These are phyloP conservation scores for Notolepis coatsorum DNA, from an alignment of 2,797 vertebrate species.

Conservation along the genomic window DNA sequence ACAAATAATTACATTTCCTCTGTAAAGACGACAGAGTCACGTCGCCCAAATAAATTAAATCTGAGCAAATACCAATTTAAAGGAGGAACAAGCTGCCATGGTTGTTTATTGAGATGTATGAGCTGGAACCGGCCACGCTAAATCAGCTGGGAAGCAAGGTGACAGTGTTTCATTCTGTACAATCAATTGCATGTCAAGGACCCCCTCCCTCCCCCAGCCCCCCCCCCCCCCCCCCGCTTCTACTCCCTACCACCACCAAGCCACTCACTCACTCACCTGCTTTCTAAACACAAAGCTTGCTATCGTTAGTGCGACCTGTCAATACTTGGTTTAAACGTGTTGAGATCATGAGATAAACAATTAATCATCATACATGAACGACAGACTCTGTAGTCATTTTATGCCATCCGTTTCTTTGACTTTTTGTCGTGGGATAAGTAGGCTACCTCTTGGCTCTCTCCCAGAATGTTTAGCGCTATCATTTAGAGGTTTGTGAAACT, in stretches of 20 bases:
- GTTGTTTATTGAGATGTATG: constrained; percentile 61
- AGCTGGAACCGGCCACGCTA: constrained; percentile 31
- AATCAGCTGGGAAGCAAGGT: constrained; percentile 48
- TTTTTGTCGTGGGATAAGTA: not conserved
- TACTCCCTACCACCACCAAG: too few relatives aligned
- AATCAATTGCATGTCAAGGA: not conserved
- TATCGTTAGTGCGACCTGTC: constrained; percentile 1
- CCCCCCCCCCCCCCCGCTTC: not conserved
- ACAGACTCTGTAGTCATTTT: not conserved
- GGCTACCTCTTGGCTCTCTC: not conserved
- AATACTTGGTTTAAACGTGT: not conserved
- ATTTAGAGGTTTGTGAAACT: constrained; percentile 2
- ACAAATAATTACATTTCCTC: constrained; percentile 52
- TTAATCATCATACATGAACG: not conserved
- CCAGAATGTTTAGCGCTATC: constrained; percentile 9
- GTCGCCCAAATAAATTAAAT: constrained; percentile 47
- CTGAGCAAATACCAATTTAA: constrained; percentile 47
- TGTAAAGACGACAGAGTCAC: constrained; percentile 22
- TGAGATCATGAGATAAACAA: not conserved
- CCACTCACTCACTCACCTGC: too few relatives aligned
- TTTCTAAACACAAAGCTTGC: not conserved
- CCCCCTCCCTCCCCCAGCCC: not conserved
- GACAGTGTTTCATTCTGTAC: constrained; percentile 21
- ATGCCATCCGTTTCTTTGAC: not conserved
- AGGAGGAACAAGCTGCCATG: constrained; percentile 43